Conservation (phyloP, 2,113 vertebrate species). For the Emydura subglobosa region DNA sequence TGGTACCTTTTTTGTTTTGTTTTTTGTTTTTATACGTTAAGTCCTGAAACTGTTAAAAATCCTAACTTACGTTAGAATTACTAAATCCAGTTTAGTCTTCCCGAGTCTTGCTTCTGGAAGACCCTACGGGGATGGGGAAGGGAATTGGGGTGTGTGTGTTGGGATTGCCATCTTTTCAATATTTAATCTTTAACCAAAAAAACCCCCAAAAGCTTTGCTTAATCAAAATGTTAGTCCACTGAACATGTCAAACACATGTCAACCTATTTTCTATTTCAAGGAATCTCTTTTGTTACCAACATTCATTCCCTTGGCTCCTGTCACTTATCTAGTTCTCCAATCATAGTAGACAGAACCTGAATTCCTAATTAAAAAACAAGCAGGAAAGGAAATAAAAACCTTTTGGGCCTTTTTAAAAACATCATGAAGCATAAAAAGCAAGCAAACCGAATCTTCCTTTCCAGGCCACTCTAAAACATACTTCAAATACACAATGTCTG, state of each 20-base stretch:
- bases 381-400: not conserved
- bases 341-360: not conserved
- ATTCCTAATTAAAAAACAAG: not conserved
- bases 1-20: not conserved
- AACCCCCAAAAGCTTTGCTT: not conserved
- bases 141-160: not conserved
- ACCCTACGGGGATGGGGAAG: not conserved
- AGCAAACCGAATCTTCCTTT: not conserved
- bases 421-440: not conserved
- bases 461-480: not conserved
- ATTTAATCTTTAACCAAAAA: not conserved
- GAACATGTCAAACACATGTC: not conserved
- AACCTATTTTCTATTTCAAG: not conserved
- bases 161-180: not conserved
- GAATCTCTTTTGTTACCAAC: not conserved
- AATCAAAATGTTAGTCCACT: not conserved
- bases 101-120: not conserved
- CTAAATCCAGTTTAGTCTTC: not conserved
- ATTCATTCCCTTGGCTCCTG: not conserved
- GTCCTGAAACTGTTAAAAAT: not conserved
- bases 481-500: not conserved
- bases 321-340: not conserved
- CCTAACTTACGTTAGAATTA: not conserved
- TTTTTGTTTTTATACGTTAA: not conserved
- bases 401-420: not conserved